These are phyloP conservation scores for Liodrosophila aerea DNA, from an alignment of 2,888 invertebrate genomes.

Conservation along the genomic window DNA sequence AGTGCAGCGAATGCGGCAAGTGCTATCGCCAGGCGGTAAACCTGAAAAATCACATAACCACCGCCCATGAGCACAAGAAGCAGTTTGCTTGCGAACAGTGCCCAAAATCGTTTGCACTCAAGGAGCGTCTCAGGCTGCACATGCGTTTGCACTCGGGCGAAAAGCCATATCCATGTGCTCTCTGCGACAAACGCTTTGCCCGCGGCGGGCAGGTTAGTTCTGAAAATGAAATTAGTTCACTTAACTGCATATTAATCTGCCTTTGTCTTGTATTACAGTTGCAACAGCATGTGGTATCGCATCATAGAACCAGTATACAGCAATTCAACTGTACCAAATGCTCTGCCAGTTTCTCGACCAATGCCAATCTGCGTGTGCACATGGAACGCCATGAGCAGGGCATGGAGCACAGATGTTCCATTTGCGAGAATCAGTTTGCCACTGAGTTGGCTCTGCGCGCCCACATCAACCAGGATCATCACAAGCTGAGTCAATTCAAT, in stretches of 20 bases:
- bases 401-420: constrained; percentile 89
- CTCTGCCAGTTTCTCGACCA: constrained; percentile 87
- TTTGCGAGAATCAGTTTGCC: constrained; percentile 90
- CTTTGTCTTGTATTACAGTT: constrained; percentile 57
- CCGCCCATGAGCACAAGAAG: constrained; percentile 79
- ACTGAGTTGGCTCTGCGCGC: constrained; percentile 88
- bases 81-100: constrained; percentile 89
- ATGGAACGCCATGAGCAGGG: constrained; percentile 88
- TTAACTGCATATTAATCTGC: neutral
- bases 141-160: constrained; percentile 88
- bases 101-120: constrained; percentile 88
- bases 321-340: constrained; percentile 89
- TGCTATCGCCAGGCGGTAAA: constrained; percentile 86
- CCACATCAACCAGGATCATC: constrained; percentile 90
- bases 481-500: constrained; percentile 88
- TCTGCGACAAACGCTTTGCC: constrained; percentile 87
- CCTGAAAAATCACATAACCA: constrained; percentile 85
- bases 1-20: constrained; percentile 86
- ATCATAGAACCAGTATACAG: constrained; percentile 85
- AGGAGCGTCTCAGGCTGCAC: constrained; percentile 89
- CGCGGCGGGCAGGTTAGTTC: constrained; percentile 87
- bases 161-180: constrained; percentile 86
- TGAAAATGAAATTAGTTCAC: no score
- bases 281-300: constrained; percentile 88
- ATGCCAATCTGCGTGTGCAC: constrained; percentile 86